These are phyloP conservation scores for Noctuana brunneofusca DNA, from an alignment of 2,888 invertebrate genomes.

Conservation along the genomic window DNA sequence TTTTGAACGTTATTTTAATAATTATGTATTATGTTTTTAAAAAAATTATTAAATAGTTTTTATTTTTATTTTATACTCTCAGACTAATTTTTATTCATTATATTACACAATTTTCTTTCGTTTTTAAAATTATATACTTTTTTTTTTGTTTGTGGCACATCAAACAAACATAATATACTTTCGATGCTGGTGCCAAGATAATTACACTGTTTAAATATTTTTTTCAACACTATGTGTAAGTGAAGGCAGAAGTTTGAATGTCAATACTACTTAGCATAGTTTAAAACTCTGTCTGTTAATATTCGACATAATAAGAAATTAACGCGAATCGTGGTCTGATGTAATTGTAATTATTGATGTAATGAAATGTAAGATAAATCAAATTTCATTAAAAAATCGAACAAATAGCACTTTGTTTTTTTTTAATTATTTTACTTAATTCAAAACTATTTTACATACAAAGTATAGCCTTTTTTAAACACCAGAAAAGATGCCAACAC, in stretches of 20 bases:
- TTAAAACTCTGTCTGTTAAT: conserved; percentile 43
- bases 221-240: conserved; percentile 2
- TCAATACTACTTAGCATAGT: conserved; percentile 36
- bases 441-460: too few species aligned
- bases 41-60: background rate
- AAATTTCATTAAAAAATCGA: conserved; percentile 77
- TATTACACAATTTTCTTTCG: background rate
- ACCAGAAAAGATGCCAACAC: too few species aligned
- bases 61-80: background rate
- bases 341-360: conserved; percentile 63
- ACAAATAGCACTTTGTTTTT: background rate
- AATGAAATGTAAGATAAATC: conserved; percentile 73
- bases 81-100: too few species aligned
- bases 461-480: too few species aligned
- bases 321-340: conserved; percentile 55
- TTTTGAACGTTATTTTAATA: background rate
- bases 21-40: background rate
- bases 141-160: background rate
- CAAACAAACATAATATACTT: background rate
- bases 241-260: conserved; percentile 12
- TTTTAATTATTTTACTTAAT: background rate
- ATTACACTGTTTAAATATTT: background rate
- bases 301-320: conserved; percentile 34
- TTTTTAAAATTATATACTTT: background rate
- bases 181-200: conserved; percentile 7